Conservation (phyloP, 1,140 invertebrate genomes). For the Melipona quadrifasciata region DNA sequence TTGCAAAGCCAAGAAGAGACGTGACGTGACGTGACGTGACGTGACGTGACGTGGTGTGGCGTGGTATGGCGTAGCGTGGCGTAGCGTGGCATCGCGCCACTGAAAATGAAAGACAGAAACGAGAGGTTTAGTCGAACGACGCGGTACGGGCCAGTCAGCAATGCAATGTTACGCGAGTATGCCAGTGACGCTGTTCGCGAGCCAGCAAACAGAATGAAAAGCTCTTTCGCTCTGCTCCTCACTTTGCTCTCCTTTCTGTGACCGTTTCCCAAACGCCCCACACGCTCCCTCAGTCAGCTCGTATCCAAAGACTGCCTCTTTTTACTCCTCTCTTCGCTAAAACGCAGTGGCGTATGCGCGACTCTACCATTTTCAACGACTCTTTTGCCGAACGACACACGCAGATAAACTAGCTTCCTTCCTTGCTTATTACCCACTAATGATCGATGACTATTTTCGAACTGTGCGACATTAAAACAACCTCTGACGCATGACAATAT, state of each 20-base stretch:
- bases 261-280: conserved; percentile 40
- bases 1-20: conserved; percentile 43
- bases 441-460: neutral
- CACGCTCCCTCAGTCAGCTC: conserved; percentile 11
- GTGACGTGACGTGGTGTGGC: too few relatives aligned
- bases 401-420: neutral
- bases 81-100: neutral
- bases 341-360: neutral
- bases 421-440: neutral
- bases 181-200: conserved; percentile 49
- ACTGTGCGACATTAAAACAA: neutral
- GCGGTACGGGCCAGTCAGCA: conserved; percentile 11
- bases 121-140: neutral
- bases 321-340: neutral
- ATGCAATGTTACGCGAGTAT: conserved; percentile 30
- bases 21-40: neutral
- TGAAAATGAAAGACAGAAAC: conserved; percentile 7
- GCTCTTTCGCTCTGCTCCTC: conserved; percentile 40
- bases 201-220: conserved; percentile 56
- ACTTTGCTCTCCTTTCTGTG: conserved; percentile 56
- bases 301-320: neutral
- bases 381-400: neutral
- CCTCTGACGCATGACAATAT: too few relatives aligned
- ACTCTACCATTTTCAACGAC: neutral
- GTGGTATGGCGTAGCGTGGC: too few relatives aligned